phyloP scores from a whole-genome alignment of 2,888 invertebrate species.

The Entomobrya proxima region DNA sequence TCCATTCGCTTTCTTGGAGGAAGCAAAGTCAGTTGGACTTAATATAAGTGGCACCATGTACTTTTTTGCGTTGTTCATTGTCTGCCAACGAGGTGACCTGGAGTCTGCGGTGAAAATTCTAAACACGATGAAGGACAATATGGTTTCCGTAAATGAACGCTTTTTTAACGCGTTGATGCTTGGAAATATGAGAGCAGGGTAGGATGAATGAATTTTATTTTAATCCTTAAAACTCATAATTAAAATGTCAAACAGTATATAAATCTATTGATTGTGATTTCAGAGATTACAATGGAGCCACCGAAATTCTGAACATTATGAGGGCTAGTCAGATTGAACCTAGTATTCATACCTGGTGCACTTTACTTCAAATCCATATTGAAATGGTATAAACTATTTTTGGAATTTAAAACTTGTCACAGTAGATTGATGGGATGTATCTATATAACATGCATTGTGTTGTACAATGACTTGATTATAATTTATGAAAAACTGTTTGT shows the following conservation, averaged over 20 bases:
- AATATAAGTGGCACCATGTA: conserved; percentile 50
- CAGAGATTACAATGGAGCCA: conserved; percentile 65
- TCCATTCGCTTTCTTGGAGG: conserved; percentile 49
- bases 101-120: conserved; percentile 56
- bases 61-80: conserved; percentile 50
- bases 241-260: not conserved
- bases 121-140: conserved; percentile 56
- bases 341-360: conserved; percentile 52
- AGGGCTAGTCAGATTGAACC: conserved; percentile 51
- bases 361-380: conserved; percentile 58
- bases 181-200: conserved; percentile 67
- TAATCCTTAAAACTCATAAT: not conserved
- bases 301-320: conserved; percentile 62
- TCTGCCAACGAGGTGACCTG: conserved; percentile 67
- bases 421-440: not conserved
- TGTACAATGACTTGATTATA: not conserved
- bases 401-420: not conserved
- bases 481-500: not conserved
- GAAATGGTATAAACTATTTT: conserved; percentile 57
- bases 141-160: conserved; percentile 56
- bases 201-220: not conserved
- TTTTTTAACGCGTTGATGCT: conserved; percentile 69
- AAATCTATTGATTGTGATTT: not conserved
- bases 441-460: not conserved
- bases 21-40: conserved; percentile 16